phyloP scores from a whole-genome alignment of 2,888 invertebrate species.

The Drosophila nigricruria region DNA sequence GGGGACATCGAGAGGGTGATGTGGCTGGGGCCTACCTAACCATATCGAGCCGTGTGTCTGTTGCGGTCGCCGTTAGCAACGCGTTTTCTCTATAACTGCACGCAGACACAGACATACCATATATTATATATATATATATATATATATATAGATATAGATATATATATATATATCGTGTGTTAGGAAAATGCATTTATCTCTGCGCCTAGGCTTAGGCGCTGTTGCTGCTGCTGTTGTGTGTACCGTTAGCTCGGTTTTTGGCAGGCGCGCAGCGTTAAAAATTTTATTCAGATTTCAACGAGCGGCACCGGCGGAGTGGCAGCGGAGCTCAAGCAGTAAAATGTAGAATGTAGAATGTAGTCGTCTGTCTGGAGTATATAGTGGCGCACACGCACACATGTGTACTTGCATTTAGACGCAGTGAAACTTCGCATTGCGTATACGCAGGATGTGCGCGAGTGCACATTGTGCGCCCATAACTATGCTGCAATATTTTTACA shows the following conservation, averaged over 20 bases:
- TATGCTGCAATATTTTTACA: slow-evolving; percentile 67
- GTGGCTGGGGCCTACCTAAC: slow-evolving; percentile 49
- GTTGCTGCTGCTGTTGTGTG: slow-evolving; percentile 1
- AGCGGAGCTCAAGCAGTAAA: slow-evolving; percentile 11
- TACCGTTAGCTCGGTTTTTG: slow-evolving; percentile 37
- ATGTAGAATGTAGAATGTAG: slow-evolving; percentile 36
- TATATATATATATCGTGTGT: slow-evolving; percentile 55
- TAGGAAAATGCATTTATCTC: slow-evolving; percentile 82
- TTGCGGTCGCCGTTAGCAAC: slow-evolving; percentile 81
- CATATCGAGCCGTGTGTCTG: slow-evolving; percentile 77
- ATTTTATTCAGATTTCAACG: slow-evolving; percentile 53
- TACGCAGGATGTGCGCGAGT: slow-evolving; percentile 68
- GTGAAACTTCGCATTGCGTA: slow-evolving; percentile 54
- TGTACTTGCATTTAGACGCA: slow-evolving; percentile 1
- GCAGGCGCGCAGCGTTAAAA: slow-evolving; percentile 53
- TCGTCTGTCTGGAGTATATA: slow-evolving; percentile 45
- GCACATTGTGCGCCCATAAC: slow-evolving; percentile 64
- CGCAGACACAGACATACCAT: slow-evolving; percentile 5
- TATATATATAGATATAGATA: slow-evolving; percentile 1
- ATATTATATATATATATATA: slow-evolving; percentile 18
- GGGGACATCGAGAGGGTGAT: background rate
- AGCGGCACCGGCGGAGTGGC: slow-evolving; percentile 3
- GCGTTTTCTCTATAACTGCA: slow-evolving; percentile 67
- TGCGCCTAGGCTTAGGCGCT: slow-evolving; percentile 34
- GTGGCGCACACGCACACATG: background rate